phyloP scores from a whole-genome alignment of 2,888 invertebrate genomes.

The Ochropleura leucogaster region DNA sequence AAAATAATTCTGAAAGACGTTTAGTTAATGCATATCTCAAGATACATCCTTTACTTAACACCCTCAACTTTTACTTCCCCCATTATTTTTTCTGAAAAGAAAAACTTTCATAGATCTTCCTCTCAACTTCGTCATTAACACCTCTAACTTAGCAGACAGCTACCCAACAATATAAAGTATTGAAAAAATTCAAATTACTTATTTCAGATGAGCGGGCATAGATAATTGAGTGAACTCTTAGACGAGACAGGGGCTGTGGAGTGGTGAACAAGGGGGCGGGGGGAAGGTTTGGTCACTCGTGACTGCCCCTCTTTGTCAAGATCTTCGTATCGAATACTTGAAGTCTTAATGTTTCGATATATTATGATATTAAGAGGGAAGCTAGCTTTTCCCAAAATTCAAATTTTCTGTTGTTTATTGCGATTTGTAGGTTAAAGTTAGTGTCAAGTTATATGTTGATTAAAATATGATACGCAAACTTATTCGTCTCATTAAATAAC shows the following conservation, averaged over 20 bases:
- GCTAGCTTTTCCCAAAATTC: no score
- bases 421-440: no score
- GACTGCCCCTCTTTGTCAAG: constrained; percentile 47
- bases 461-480: no score
- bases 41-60: constrained; percentile 18
- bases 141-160: constrained; percentile 51
- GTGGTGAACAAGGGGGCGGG: constrained; percentile 8
- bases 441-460: no score
- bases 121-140: constrained; percentile 50
- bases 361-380: constrained; percentile 38
- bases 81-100: constrained; percentile 29
- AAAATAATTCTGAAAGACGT: no score
- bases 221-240: constrained; percentile 78
- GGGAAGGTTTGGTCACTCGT: constrained; percentile 51
- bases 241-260: constrained; percentile 51
- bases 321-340: constrained; percentile 45
- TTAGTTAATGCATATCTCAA: constrained; percentile 21
- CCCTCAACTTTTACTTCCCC: neutral
- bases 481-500: no score
- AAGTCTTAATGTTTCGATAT: constrained; percentile 34
- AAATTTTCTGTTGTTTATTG: no score
- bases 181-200: constrained; percentile 72
- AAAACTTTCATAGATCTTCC: constrained; percentile 20
- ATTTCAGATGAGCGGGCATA: constrained; percentile 76
- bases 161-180: constrained; percentile 62